Percentiles rank a stretch among this genome's conserved stretches.
These are phyloP conservation scores for Sylvilagus floridanus DNA, from an alignment of 2,797 vertebrate species.

Conservation along the genomic window DNA sequence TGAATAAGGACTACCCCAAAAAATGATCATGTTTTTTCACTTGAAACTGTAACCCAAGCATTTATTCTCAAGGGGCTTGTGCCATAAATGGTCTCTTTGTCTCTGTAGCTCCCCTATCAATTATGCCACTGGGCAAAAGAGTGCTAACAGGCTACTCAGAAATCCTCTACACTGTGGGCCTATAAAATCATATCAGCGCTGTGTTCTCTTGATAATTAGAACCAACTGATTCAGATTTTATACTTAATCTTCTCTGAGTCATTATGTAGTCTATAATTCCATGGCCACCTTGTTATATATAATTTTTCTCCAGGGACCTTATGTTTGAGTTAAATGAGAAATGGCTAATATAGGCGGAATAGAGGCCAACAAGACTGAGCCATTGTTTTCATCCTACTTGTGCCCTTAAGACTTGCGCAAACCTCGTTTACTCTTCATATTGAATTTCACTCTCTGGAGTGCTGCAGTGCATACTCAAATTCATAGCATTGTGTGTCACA, in stretches of 20 bases:
- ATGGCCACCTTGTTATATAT: not conserved
- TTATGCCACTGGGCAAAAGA: not conserved
- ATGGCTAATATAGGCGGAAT: not conserved
- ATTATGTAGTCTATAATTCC: not conserved
- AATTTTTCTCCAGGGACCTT: not conserved
- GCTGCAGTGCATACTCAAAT: not conserved
- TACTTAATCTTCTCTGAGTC: not conserved
- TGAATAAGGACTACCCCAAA: not conserved
- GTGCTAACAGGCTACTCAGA: not conserved
- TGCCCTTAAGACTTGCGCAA: not conserved
- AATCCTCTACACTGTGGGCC: not conserved
- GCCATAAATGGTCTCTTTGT: not conserved
- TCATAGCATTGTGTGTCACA: not conserved
- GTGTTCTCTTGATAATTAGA: not conserved
- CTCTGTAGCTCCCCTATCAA: not conserved
- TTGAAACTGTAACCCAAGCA: not conserved
- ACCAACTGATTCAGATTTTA: not conserved
- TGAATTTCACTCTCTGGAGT: not conserved
- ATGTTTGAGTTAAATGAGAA: not conserved
- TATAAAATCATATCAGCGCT: not conserved
- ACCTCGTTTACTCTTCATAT: not conserved
- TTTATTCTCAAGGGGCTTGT: not conserved
- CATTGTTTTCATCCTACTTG: not conserved
- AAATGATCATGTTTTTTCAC: not conserved
- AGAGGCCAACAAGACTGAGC: not conserved